Evolutionary conservation across 2,797 vertebrate species (phyloP).

Genomic region (Anomalospiza imberbis): DNA sequence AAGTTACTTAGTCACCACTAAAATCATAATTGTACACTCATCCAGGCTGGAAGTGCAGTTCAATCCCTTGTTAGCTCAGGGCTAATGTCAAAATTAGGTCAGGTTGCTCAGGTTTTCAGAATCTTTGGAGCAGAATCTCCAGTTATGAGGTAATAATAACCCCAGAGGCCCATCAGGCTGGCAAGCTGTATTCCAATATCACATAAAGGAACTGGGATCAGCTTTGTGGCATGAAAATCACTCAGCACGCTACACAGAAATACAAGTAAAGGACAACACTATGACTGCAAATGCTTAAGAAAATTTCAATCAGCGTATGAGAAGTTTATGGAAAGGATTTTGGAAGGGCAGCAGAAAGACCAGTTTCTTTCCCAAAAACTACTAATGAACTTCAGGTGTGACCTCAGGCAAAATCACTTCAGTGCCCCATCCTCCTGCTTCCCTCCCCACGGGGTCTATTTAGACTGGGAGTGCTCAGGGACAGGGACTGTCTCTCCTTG

Average conservation of each 20-base stretch:
- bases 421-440: neutral
- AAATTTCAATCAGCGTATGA: neutral
- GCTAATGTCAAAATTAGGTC: neutral
- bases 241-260: neutral
- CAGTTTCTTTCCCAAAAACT: neutral
- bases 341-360: neutral
- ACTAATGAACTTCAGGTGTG: neutral
- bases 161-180: neutral
- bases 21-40: neutral
- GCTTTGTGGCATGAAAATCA: neutral
- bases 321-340: neutral
- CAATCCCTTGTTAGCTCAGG: neutral
- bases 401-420: neutral
- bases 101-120: slow-evolving; percentile 5
- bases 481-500: slow-evolving; percentile 21
- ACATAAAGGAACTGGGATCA: neutral
- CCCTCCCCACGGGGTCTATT: slow-evolving; percentile 23
- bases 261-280: neutral
- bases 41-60: neutral
- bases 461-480: slow-evolving; percentile 11
- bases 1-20: neutral
- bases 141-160: neutral
- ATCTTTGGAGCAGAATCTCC: neutral
- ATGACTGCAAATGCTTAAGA: neutral
- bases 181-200: neutral